A percentile compares a stretch with the other conserved stretches of the same genome.
Conservation (phyloP, 2,113 vertebrate species). For the Oreotrochilus melanogaster region DNA sequence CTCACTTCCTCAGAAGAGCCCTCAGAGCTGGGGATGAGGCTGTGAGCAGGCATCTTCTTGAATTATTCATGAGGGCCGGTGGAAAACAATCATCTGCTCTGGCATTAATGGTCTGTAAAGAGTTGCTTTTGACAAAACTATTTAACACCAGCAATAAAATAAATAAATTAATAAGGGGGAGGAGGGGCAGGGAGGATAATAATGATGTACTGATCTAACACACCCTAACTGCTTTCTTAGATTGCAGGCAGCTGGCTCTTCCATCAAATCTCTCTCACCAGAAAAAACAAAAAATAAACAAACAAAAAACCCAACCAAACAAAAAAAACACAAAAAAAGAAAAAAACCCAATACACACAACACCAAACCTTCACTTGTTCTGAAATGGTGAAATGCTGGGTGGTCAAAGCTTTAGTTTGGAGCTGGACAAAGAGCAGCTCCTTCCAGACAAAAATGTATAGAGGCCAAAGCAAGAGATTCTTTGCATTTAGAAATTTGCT, state of each 20-base stretch:
- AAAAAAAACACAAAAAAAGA: too few species aligned
- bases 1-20: neutral
- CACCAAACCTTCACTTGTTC: neutral
- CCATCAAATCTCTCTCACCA: neutral
- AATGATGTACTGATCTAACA: neutral
- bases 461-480: neutral
- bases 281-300: neutral
- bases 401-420: neutral
- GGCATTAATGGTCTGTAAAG: conserved; percentile 64
- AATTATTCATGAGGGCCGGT: conserved; percentile 47
- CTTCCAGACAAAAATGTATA: neutral
- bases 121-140: conserved; percentile 62
- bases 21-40: neutral
- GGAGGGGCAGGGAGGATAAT: neutral
- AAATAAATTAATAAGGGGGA: conserved; percentile 14
- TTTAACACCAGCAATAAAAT: conserved; percentile 65
- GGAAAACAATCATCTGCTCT: conserved; percentile 48
- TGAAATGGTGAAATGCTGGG: neutral
- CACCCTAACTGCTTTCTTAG: neutral
- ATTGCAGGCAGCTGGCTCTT: neutral
- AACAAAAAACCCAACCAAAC: neutral
- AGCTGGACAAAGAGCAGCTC: neutral
- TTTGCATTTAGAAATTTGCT: neutral
- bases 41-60: neutral
- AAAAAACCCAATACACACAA: too few species aligned